phyloP scores from a whole-genome alignment of 2,797 vertebrate genomes.

The Esox masquinongy region DNA sequence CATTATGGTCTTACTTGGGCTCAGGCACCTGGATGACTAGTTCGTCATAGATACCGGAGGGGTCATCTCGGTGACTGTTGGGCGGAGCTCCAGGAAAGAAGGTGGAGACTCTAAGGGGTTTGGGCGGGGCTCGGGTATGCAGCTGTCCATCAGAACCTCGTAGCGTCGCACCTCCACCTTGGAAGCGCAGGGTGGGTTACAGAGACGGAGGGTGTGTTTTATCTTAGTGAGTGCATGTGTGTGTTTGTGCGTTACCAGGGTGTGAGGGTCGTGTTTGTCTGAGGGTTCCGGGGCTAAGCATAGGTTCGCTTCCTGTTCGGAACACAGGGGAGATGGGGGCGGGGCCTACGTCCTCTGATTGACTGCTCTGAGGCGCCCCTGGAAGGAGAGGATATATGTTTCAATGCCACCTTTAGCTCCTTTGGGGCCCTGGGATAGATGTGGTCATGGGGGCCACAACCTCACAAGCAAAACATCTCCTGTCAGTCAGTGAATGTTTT shows the following conservation, averaged over 20 bases:
- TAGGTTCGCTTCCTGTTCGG: constrained; percentile 84
- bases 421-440: no score
- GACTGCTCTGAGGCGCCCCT: constrained; percentile 58
- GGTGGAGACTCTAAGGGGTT: constrained; percentile 78
- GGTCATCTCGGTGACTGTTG: constrained; percentile 42
- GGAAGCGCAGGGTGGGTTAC: constrained; percentile 33
- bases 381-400: constrained; percentile 4
- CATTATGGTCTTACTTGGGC: not conserved
- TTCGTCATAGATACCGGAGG: constrained; percentile 75
- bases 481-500: no score
- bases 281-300: constrained; percentile 71
- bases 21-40: constrained; percentile 72
- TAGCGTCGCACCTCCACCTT: constrained; percentile 66
- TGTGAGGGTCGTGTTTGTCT: constrained; percentile 48
- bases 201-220: not conserved
- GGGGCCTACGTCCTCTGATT: constrained; percentile 40
- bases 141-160: constrained; percentile 86
- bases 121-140: constrained; percentile 81
- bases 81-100: constrained; percentile 59
- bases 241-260: constrained; percentile 46
- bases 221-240: constrained; percentile 27
- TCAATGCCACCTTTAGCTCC: no score
- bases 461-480: no score
- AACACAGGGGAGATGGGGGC: constrained; percentile 77
- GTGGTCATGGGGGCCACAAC: no score